A percentile compares a stretch with the other conserved stretches of the same genome.
Evolutionary conservation across 2,797 vertebrate species (phyloP).

Genomic region (Jordanella pulchra): DNA sequence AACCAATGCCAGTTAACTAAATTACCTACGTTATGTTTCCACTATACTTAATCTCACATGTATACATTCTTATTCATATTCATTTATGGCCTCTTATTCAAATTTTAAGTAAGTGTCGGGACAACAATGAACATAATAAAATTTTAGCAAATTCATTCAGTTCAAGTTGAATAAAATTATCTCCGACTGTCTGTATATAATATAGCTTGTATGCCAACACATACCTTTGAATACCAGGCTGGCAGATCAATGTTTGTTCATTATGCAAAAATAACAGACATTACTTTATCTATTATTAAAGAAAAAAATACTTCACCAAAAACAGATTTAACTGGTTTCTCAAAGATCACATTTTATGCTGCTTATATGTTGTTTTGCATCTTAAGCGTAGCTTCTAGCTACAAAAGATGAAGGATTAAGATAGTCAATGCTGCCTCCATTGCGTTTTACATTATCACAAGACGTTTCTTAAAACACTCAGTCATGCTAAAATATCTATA

Average conservation of each 20-base stretch:
- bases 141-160: too few relatives aligned
- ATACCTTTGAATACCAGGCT: not conserved
- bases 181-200: too few relatives aligned
- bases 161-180: too few relatives aligned
- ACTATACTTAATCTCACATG: too few relatives aligned
- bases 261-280: not conserved
- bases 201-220: too few relatives aligned
- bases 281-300: not conserved
- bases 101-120: too few relatives aligned
- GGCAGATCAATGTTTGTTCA: not conserved
- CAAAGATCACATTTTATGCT: conserved; percentile 21
- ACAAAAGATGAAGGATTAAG: conserved; percentile 56
- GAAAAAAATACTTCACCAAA: not conserved
- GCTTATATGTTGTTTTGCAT: conserved; percentile 43
- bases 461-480: conserved; percentile 27
- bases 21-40: too few relatives aligned
- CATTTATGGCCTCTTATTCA: too few relatives aligned
- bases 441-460: conserved; percentile 30
- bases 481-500: conserved; percentile 14
- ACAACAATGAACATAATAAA: too few relatives aligned
- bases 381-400: conserved; percentile 40
- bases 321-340: not conserved
- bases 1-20: too few relatives aligned
- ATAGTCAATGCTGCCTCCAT: conserved; percentile 46
- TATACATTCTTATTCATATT: too few relatives aligned